Evolutionary conservation across 2,113 vertebrate species (phyloP).

Genomic region (Rhinichthys klamathensis): DNA sequence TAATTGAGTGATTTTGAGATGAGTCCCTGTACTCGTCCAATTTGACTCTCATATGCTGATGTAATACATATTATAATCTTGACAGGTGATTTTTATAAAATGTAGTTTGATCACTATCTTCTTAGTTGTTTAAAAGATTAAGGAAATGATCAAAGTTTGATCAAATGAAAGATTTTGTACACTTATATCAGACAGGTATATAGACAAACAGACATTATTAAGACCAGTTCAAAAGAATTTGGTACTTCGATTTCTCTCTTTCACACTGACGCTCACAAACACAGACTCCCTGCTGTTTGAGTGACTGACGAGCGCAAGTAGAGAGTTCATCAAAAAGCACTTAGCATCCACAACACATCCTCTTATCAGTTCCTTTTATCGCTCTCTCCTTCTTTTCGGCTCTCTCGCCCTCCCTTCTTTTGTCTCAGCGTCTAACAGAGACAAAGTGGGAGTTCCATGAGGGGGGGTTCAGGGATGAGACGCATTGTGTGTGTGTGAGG

Average conservation of each 20-base stretch:
- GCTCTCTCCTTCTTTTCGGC: constrained; percentile 2
- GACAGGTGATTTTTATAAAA: no score
- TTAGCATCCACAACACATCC: constrained; percentile 37
- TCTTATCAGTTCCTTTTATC: constrained; percentile 43
- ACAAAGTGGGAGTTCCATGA: constrained; percentile 34
- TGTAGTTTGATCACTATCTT: no score
- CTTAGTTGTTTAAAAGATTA: no score
- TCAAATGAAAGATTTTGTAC: no score
- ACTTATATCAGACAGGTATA: background rate
- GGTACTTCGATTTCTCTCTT: background rate
- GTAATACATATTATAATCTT: no score
- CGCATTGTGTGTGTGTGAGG: constrained; percentile 2
- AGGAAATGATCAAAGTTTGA: no score
- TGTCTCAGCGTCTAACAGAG: constrained; percentile 17
- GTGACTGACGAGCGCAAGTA: constrained; percentile 23
- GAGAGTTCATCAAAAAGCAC: constrained; percentile 46
- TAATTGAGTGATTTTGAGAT: no score
- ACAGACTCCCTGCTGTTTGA: constrained; percentile 27
- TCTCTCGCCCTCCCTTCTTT: constrained; percentile 18
- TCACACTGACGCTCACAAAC: background rate
- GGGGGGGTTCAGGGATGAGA: constrained; percentile 4
- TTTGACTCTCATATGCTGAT: no score
- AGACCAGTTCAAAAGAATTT: background rate
- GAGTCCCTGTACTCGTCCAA: no score
- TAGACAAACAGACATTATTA: background rate